Percentiles rank a stretch among this genome's conserved stretches.
Conservation (phyloP, 2,113 vertebrate species). For the Cebidichthys violaceus region DNA sequence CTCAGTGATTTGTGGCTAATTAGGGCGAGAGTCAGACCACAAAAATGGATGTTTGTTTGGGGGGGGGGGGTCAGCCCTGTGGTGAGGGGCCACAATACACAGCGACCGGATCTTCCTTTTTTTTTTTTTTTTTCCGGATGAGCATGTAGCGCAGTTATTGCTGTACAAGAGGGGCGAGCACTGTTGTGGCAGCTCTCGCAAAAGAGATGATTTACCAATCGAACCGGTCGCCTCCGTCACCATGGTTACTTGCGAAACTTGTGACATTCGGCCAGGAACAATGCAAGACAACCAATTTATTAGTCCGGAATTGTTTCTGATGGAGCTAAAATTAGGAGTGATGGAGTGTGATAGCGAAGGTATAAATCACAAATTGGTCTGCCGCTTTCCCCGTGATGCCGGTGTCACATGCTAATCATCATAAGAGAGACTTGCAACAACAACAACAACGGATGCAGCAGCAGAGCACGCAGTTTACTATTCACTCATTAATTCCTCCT, state of each 20-base stretch:
- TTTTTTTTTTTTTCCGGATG: background rate
- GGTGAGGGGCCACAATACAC: constrained; percentile 36
- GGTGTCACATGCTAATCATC: constrained; percentile 66
- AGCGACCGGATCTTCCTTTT: background rate
- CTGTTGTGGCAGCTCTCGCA: constrained; percentile 43
- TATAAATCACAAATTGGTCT: constrained; percentile 59
- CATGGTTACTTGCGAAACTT: constrained; percentile 65
- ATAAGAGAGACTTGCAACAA: constrained; percentile 57
- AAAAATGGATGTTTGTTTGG: constrained; percentile 49
- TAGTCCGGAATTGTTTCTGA: constrained; percentile 47
- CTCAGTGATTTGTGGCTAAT: constrained; percentile 77
- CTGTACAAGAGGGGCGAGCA: constrained; percentile 32
- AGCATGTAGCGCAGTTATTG: constrained; percentile 37
- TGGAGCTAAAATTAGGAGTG: constrained; percentile 28
- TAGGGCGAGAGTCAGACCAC: constrained; percentile 64
- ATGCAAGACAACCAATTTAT: constrained; percentile 55
- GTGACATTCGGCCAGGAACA: constrained; percentile 53
- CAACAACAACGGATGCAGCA: constrained; percentile 43
- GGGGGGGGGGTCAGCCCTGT: constrained; percentile 29
- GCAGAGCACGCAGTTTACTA: constrained; percentile 58
- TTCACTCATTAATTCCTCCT: constrained; percentile 52
- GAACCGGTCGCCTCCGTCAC: constrained; percentile 51
- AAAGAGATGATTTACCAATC: constrained; percentile 59
- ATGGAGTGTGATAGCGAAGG: constrained; percentile 18
- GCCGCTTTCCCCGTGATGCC: constrained; percentile 39